Conservation (phyloP, 2,888 invertebrate genomes). For the Pristionchus mayeri region DNA sequence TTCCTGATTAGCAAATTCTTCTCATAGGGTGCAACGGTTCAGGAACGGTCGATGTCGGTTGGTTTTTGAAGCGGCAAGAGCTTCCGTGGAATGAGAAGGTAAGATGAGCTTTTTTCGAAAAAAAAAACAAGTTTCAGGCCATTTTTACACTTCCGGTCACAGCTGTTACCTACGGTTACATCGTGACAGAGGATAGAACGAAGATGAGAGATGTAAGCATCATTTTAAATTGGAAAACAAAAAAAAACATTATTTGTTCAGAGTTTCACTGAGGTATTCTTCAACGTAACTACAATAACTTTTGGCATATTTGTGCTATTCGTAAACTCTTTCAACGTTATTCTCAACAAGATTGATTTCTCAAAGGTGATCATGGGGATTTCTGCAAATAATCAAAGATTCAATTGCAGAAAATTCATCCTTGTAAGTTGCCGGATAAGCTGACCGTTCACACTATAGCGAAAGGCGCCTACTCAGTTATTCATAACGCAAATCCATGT, state of each 20-base stretch:
- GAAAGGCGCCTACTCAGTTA: not conserved
- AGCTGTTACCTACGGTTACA: constrained; percentile 2
- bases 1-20: not conserved
- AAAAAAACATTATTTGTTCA: no score
- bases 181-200: not conserved
- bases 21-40: not conserved
- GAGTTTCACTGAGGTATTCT: constrained; percentile 13
- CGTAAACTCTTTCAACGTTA: not conserved
- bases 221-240: not conserved
- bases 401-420: not conserved
- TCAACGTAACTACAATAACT: not conserved
- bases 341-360: not conserved
- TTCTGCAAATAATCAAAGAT: not conserved
- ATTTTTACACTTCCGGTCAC: constrained; percentile 41
- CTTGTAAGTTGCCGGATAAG: not conserved
- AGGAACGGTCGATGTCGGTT: constrained; percentile 15
- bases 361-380: not conserved
- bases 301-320: not conserved
- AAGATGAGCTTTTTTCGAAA: not conserved
- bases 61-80: not conserved
- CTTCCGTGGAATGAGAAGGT: not conserved
- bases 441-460: not conserved
- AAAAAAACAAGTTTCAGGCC: not conserved
- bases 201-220: constrained; percentile 37
- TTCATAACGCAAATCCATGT: constrained; percentile 17